Percentiles rank a stretch among this genome's conserved stretches.
Evolutionary conservation across 2,113 vertebrate species (phyloP).

Genomic region (Caloenas nicobarica): DNA sequence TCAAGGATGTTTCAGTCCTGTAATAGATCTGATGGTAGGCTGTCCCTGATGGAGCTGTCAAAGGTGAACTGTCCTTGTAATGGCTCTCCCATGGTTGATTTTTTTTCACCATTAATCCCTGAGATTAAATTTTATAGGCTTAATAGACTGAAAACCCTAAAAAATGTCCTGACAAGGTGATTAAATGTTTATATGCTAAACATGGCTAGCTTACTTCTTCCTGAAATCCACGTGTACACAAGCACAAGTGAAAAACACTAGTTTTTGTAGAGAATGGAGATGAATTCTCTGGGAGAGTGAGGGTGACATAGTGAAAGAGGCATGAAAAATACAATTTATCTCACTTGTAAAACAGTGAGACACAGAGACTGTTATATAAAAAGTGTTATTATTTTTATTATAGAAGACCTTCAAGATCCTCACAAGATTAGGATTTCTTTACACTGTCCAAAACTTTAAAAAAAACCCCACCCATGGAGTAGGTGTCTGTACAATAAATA

Average conservation of each 20-base stretch:
- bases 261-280: not conserved
- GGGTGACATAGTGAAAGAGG: not conserved
- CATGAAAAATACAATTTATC: not conserved
- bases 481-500: not conserved
- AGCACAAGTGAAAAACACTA: not conserved
- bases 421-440: not conserved
- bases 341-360: not conserved
- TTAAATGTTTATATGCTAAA: not conserved
- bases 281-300: not conserved
- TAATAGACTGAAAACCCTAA: not conserved
- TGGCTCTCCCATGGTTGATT: not conserved
- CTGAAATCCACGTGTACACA: not conserved
- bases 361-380: not conserved
- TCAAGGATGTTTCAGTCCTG: not conserved
- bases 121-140: not conserved
- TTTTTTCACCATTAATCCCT: not conserved
- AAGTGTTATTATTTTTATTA: not conserved
- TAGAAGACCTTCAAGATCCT: not conserved
- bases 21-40: not conserved
- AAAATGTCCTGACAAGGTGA: not conserved
- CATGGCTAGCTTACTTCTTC: not conserved
- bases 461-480: no score
- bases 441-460: not conserved
- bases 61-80: not conserved
- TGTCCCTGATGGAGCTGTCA: not conserved